A percentile compares a stretch with the other conserved stretches of the same genome.
Evolutionary conservation across 2,888 invertebrate genomes (phyloP).

Genomic region (Melieria omissa): DNA sequence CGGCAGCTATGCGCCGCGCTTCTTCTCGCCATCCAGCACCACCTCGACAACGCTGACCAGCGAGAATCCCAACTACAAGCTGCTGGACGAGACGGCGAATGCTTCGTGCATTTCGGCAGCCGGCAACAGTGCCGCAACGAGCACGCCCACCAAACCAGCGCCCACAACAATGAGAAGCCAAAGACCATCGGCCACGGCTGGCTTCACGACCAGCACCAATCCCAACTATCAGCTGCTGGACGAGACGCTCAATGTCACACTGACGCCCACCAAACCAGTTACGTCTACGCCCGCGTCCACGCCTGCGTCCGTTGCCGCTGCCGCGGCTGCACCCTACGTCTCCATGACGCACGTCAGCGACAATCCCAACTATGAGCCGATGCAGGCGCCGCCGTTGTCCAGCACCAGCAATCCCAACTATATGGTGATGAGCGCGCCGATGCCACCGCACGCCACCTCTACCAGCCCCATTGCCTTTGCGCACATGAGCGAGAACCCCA

Average conservation of each 20-base stretch:
- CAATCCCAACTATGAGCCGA: constrained; percentile 58
- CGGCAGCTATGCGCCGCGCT: constrained; percentile 57
- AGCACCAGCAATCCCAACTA: constrained; percentile 52
- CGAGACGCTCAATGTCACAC: constrained; percentile 49
- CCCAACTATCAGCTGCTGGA: constrained; percentile 53
- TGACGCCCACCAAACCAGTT: constrained; percentile 27
- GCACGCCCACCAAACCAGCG: constrained; percentile 24
- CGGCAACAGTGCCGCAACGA: constrained; percentile 28
- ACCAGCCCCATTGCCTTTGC: constrained; percentile 10
- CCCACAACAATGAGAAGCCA: constrained; percentile 26
- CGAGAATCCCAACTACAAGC: constrained; percentile 60
- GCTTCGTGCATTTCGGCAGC: constrained; percentile 41
- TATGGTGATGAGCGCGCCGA: constrained; percentile 55
- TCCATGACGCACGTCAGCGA: constrained; percentile 43
- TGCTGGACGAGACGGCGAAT: constrained; percentile 55
- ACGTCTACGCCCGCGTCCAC: too few species aligned
- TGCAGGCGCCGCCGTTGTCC: constrained; percentile 46
- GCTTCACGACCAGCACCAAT: constrained; percentile 44
- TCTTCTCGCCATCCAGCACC: constrained; percentile 50
- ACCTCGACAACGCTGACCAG: constrained; percentile 45
- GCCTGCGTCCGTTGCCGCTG: constrained; percentile 32
- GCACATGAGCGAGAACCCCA: constrained; percentile 52
- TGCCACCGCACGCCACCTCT: constrained; percentile 4
- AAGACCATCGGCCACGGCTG: constrained; percentile 19
- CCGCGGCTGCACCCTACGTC: constrained; percentile 6